A percentile compares a stretch with the other conserved stretches of the same genome.
phyloP scores from a whole-genome alignment of 2,113 vertebrate genomes.

The Rhinopomastus cyanomelas region DNA sequence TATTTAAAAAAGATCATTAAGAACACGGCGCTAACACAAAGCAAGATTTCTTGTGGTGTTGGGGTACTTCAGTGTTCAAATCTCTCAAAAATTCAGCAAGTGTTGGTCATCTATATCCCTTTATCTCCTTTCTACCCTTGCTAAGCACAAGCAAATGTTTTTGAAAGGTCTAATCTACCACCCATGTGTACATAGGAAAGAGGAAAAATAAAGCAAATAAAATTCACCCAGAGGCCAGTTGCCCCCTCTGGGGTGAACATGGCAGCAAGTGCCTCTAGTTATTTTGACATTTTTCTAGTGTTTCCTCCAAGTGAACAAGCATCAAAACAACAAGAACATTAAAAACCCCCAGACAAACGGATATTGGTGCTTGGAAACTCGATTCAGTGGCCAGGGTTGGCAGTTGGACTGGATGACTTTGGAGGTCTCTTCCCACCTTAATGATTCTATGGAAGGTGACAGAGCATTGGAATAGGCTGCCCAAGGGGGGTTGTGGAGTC shows the following conservation, averaged over 20 bases:
- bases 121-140: neutral
- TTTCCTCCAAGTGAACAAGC: neutral
- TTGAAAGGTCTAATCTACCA: neutral
- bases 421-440: too few relatives aligned
- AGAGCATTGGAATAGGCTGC: too few relatives aligned
- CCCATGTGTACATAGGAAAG: neutral
- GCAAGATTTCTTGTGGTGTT: accelerated
- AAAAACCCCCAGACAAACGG: neutral
- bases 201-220: neutral
- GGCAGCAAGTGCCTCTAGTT: neutral
- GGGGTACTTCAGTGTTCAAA: neutral
- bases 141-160: neutral
- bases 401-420: too few relatives aligned
- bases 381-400: too few relatives aligned
- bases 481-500: too few relatives aligned
- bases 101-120: neutral
- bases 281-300: neutral
- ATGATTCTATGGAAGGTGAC: too few relatives aligned
- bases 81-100: neutral
- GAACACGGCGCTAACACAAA: neutral
- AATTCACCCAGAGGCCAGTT: neutral
- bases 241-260: neutral
- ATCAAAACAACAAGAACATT: accelerated
- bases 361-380: too few relatives aligned
- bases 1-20: neutral